These are phyloP conservation scores for Thyatira batis DNA, from an alignment of 2,888 invertebrate genomes.

Conservation along the genomic window DNA sequence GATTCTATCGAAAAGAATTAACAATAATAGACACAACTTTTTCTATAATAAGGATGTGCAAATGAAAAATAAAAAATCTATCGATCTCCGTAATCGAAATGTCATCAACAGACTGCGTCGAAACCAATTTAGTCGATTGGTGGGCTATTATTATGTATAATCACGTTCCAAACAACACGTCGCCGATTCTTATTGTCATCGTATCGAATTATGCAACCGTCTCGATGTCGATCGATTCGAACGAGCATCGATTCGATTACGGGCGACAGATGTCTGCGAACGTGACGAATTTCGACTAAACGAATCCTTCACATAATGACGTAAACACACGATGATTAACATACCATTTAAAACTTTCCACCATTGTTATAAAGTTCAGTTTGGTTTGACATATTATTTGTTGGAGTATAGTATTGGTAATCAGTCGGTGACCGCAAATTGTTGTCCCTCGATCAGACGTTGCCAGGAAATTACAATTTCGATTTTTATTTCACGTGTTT, in stretches of 20 bases:
- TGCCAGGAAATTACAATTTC: slow-evolving; percentile 80
- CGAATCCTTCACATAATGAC: slow-evolving; percentile 40
- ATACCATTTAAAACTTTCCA: slow-evolving; percentile 26
- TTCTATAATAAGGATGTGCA: slow-evolving; percentile 33
- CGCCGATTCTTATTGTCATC: slow-evolving; percentile 77
- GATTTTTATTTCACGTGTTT: slow-evolving; percentile 75
- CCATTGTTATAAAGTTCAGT: slow-evolving; percentile 22
- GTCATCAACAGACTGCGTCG: slow-evolving; percentile 62
- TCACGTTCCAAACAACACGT: slow-evolving; percentile 54
- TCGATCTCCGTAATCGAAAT: slow-evolving; percentile 62
- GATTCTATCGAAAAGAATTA: not conserved
- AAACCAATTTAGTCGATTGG: slow-evolving; percentile 62
- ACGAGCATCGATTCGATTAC: slow-evolving; percentile 69
- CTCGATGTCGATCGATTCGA: slow-evolving; percentile 61
- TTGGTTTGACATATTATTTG: slow-evolving; percentile 47
- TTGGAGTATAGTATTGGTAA: slow-evolving; percentile 70
- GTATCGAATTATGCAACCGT: slow-evolving; percentile 77
- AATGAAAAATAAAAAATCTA: slow-evolving; percentile 43
- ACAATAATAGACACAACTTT: slow-evolving; percentile 1
- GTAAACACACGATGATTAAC: slow-evolving; percentile 21
- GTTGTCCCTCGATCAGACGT: slow-evolving; percentile 80
- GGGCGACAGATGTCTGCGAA: slow-evolving; percentile 80
- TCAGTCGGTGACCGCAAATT: slow-evolving; percentile 81
- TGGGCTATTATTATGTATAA: slow-evolving; percentile 67
- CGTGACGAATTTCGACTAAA: slow-evolving; percentile 80